These are phyloP conservation scores for Pristionchus mayeri DNA, from an alignment of 2,888 invertebrate genomes.

Conservation along the genomic window DNA sequence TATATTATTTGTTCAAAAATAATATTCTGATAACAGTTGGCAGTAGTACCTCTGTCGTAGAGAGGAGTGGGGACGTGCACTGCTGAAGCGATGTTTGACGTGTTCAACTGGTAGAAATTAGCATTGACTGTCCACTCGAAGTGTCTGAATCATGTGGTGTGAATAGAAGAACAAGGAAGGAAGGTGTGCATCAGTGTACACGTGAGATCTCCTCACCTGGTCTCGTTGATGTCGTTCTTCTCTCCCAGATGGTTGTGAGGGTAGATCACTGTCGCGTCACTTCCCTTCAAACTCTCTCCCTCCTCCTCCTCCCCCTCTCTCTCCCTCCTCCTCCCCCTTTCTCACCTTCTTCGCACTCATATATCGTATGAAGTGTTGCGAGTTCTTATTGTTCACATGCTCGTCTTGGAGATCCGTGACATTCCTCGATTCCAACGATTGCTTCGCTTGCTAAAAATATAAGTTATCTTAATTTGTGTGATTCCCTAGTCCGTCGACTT, in stretches of 20 bases:
- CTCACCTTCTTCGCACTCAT: conserved; percentile 65
- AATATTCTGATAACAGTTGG: not conserved
- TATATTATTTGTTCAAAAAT: too few species aligned
- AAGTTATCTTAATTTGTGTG: not conserved
- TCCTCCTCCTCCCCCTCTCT: too few species aligned
- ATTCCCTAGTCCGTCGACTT: not conserved
- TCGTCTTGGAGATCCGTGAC: conserved; percentile 58
- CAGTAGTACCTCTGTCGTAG: conserved; percentile 77
- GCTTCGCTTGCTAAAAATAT: conserved; percentile 69
- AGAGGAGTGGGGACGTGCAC: conserved; percentile 80
- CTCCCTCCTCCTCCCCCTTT: too few species aligned
- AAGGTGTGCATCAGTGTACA: not conserved
- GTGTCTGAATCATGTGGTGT: conserved; percentile 33
- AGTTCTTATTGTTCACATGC: conserved; percentile 69
- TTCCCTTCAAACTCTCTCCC: too few species aligned
- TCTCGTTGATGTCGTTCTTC: conserved; percentile 56
- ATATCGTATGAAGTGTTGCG: conserved; percentile 70
- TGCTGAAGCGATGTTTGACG: conserved; percentile 75
- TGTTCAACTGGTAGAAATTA: conserved; percentile 73
- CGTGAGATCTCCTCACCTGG: conserved; percentile 37
- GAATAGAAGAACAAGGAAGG: not conserved
- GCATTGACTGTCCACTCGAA: conserved; percentile 69
- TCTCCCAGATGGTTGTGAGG: conserved; percentile 59
- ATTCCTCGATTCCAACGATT: conserved; percentile 67
- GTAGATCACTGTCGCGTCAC: conserved; percentile 62